phyloP scores from a whole-genome alignment of 2,888 invertebrate genomes.

The Pyrocoelia pectoralis region DNA sequence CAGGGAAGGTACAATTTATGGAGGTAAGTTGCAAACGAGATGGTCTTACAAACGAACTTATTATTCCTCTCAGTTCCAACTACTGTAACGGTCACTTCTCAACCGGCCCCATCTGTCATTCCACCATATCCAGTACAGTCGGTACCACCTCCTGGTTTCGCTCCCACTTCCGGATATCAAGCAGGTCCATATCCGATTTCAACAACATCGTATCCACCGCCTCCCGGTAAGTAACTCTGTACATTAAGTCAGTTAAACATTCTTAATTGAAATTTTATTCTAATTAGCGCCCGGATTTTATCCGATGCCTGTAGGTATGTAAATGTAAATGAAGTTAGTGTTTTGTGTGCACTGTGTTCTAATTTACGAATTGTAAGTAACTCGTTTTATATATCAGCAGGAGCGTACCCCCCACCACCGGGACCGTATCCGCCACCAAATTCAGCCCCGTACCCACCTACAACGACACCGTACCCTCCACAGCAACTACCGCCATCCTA shows the following conservation, averaged over 20 bases:
- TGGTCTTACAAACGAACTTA: neutral
- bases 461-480: conserved; percentile 27
- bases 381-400: conserved; percentile 7
- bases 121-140: conserved; percentile 26
- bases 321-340: too few species aligned
- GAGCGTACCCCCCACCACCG: conserved; percentile 20
- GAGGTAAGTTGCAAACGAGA: conserved; percentile 41
- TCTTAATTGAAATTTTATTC: neutral
- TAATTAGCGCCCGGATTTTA: conserved; percentile 31
- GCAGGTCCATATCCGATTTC: conserved; percentile 21
- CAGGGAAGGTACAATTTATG: conserved; percentile 39
- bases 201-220: conserved; percentile 23
- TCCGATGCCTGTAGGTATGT: conserved; percentile 31
- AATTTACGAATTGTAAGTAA: neutral
- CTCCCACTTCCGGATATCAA: conserved; percentile 23
- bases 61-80: conserved; percentile 20
- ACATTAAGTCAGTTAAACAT: neutral
- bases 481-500: conserved; percentile 29
- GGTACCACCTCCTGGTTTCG: conserved; percentile 20
- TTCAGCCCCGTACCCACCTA: conserved; percentile 16
- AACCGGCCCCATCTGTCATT: conserved; percentile 17
- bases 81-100: conserved; percentile 25
- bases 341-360: too few species aligned
- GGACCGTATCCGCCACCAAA: conserved; percentile 15
- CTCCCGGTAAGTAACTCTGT: conserved; percentile 25